These are phyloP conservation scores for Scaptomyza montana DNA, from an alignment of 1,140 invertebrate species.

Conservation along the genomic window DNA sequence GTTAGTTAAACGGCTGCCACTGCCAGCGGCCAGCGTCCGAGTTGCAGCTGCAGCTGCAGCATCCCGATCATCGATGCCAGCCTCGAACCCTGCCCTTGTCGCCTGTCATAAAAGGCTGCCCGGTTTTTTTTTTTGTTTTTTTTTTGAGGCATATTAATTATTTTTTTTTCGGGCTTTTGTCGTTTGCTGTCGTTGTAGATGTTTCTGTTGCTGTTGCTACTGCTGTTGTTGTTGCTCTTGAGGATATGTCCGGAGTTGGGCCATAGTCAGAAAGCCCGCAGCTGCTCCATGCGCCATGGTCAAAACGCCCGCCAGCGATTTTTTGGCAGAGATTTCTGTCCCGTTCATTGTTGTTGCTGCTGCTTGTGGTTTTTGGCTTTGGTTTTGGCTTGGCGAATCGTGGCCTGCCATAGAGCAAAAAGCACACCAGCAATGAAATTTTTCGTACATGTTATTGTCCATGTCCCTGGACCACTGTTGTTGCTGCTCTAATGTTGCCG, in stretches of 20 bases:
- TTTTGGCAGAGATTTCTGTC: constrained; percentile 72
- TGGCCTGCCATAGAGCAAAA: constrained; percentile 64
- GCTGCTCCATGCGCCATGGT: constrained; percentile 54
- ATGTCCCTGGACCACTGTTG: constrained; percentile 63
- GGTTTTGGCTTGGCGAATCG: constrained; percentile 42
- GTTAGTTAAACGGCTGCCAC: constrained; percentile 75
- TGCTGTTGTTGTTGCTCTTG: constrained; percentile 57
- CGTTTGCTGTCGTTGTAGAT: constrained; percentile 61
- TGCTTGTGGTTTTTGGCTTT: constrained; percentile 28
- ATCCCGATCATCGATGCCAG: constrained; percentile 24
- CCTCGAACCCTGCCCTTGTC: constrained; percentile 67
- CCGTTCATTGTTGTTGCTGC: not conserved
- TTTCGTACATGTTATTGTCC: constrained; percentile 80
- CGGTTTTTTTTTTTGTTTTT: constrained; percentile 52
- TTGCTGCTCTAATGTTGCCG: constrained; percentile 29
- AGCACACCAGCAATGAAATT: constrained; percentile 74
- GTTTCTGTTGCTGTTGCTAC: constrained; percentile 47
- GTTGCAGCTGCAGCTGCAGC: constrained; percentile 47
- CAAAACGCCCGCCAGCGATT: constrained; percentile 70
- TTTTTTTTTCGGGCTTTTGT: constrained; percentile 72
- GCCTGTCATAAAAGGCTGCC: constrained; percentile 78
- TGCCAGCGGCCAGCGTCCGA: constrained; percentile 61
- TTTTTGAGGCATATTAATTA: constrained; percentile 81
- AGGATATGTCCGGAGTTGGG: constrained; percentile 69
- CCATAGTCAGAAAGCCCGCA: constrained; percentile 56